Base-by-base conservation (phyloP, 2,888 invertebrate genomes). In the Pyrocoelia pectoralis region DNA sequence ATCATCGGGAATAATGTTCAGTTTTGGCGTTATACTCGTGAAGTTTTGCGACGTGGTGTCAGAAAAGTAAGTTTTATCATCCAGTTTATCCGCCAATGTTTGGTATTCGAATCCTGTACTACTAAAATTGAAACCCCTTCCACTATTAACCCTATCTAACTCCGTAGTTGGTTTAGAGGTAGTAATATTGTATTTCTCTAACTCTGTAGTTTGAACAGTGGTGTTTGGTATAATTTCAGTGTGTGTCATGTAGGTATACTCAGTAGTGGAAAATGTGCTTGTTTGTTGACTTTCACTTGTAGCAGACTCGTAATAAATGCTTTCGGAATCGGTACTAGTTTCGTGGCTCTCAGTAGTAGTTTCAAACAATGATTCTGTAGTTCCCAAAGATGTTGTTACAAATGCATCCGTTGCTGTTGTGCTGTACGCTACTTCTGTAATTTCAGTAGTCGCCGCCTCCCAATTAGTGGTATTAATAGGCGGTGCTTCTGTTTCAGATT, bases 311-410 rank as follows among this genome's bases (percentile, higher is more conserved):
- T 5, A 24, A 6, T 24, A 24, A 24, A n/a, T n/a, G n/a, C 24
- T 24, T 24, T 24, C 24, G 8, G n/a, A 4, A n/a, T 33, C 9
- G 10, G 33, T 33, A 33, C 10, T n/a, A 33, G n/a, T 10, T 33
- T 2, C n/a, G n/a, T 6, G 10, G 8, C 33, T 33, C n/a, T 8
- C n/a, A 6, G 15, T 4, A 10, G 38, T 49, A 33, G 56, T 49
- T 19, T 56, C 49, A n/a, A 18, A 6, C 12, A 43, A 18, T n/a
- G n/a, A n/a, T 19, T 52, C 46, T 15, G 56, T 48, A 6, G 46
- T 56, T 48, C 50, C 56, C n/a, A 17, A 17, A 17, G 17, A 24
- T 46, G 14, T 8, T 17, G 43, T 5, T 9, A 15, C 9, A 17
- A 6, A 17, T 56, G 29, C 10, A 8, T n/a, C 14, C 12, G 55